Conservation (phyloP, 2,888 invertebrate species). For the Orthosia gracilis region DNA sequence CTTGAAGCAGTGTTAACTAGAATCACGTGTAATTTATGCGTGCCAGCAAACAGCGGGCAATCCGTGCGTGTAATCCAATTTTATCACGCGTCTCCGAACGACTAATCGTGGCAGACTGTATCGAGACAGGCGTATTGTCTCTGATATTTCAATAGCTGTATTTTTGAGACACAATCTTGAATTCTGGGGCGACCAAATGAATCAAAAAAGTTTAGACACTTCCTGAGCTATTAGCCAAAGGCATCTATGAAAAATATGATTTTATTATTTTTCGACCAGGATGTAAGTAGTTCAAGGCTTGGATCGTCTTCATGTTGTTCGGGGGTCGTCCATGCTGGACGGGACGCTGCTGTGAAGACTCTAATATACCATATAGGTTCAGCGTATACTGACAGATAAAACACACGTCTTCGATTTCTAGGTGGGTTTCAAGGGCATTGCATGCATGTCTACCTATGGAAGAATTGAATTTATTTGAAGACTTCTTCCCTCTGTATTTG, state of each 20-base stretch:
- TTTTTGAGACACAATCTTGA: conserved; percentile 13
- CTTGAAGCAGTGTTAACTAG: conserved; percentile 15
- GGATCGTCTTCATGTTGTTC: too few relatives aligned
- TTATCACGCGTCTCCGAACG: not conserved
- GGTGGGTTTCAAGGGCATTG: too few relatives aligned
- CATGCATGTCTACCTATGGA: too few relatives aligned
- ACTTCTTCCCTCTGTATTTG: not conserved
- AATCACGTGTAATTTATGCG: conserved; percentile 49
- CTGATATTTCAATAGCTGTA: not conserved
- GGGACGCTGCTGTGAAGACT: too few relatives aligned
- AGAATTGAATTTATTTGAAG: too few relatives aligned
- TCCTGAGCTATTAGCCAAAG: too few relatives aligned
- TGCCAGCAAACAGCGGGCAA: conserved; percentile 12
- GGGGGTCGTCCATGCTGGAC: too few relatives aligned
- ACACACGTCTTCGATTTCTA: too few relatives aligned
- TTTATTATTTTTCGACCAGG: too few relatives aligned
- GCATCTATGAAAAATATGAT: not conserved
- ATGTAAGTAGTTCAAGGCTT: too few relatives aligned
- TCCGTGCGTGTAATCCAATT: conserved; percentile 47
- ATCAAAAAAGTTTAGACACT: not conserved
- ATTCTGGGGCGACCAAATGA: not conserved
- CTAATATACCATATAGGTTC: too few relatives aligned
- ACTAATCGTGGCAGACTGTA: conserved; percentile 12
- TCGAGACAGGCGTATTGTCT: conserved; percentile 17
- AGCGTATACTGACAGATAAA: too few relatives aligned